Evolutionary conservation across 1,140 invertebrate genomes (phyloP).

Genomic region (Drosophila lacertosa): DNA sequence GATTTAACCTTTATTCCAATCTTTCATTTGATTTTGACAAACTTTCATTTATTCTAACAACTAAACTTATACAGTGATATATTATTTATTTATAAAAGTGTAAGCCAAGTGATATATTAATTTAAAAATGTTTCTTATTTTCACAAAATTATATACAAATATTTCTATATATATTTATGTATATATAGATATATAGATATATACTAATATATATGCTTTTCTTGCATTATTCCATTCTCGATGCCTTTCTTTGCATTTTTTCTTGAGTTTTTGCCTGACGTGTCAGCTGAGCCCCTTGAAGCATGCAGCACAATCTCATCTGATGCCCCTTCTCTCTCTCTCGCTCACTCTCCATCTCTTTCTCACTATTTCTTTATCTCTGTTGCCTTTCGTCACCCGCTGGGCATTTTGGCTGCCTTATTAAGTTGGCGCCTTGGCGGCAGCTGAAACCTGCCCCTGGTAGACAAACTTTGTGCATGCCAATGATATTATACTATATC

Average conservation of each 20-base stretch:
- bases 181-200: not conserved
- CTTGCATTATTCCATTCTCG: not conserved
- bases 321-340: not conserved
- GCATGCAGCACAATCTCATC: slow-evolving; percentile 19
- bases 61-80: too few species aligned
- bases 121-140: too few species aligned
- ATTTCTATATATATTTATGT: not conserved
- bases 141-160: too few species aligned
- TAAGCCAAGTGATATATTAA: too few species aligned
- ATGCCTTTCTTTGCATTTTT: not conserved
- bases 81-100: too few species aligned
- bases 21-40: too few species aligned
- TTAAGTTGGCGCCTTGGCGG: slow-evolving; percentile 72
- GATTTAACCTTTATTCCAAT: too few species aligned
- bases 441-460: slow-evolving; percentile 46
- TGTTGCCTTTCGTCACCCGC: slow-evolving; percentile 41
- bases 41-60: too few species aligned
- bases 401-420: slow-evolving; percentile 66
- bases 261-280: not conserved
- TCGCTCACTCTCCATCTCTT: not conserved
- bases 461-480: slow-evolving; percentile 68
- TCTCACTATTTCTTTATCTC: not conserved
- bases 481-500: slow-evolving; percentile 47
- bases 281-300: slow-evolving; percentile 5
- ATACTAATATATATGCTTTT: not conserved